A percentile compares a stretch with the other conserved stretches of the same genome.
Conservation (phyloP, 1,140 invertebrate genomes). For the Aphaenogaster floridana region DNA sequence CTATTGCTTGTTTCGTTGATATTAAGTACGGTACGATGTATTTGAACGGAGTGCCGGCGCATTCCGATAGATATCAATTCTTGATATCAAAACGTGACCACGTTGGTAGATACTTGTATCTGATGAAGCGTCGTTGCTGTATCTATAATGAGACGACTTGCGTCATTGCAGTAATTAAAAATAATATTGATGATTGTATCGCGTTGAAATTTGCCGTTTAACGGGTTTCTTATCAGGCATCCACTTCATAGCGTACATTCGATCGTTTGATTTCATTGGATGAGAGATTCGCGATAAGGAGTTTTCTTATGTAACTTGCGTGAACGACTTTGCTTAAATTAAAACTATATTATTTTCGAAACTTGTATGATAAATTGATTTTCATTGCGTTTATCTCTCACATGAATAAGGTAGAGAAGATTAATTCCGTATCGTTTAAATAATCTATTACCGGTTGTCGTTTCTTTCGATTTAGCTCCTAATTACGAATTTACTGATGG, state of each 20-base stretch:
- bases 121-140: conserved; percentile 15
- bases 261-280: conserved; percentile 7
- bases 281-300: not conserved
- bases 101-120: not conserved
- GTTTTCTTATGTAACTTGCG: not conserved
- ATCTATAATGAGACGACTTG: conserved; percentile 42
- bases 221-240: conserved; percentile 45
- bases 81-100: conserved; percentile 41
- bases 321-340: not conserved
- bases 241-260: not conserved
- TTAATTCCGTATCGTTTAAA: conserved; percentile 22
- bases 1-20: not conserved
- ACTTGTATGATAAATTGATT: not conserved
- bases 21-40: not conserved
- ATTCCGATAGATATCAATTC: conserved; percentile 38
- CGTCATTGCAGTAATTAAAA: conserved; percentile 60
- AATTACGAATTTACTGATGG: conserved; percentile 28
- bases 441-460: not conserved
- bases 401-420: not conserved
- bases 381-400: not conserved
- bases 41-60: not conserved
- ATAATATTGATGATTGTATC: conserved; percentile 31
- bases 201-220: conserved; percentile 21
- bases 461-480: not conserved
- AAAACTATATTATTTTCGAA: not conserved